Percentiles rank a stretch among this genome's conserved stretches.
Evolutionary conservation across 2,797 vertebrate species (phyloP).

Genomic region (Notolepis coatsorum): DNA sequence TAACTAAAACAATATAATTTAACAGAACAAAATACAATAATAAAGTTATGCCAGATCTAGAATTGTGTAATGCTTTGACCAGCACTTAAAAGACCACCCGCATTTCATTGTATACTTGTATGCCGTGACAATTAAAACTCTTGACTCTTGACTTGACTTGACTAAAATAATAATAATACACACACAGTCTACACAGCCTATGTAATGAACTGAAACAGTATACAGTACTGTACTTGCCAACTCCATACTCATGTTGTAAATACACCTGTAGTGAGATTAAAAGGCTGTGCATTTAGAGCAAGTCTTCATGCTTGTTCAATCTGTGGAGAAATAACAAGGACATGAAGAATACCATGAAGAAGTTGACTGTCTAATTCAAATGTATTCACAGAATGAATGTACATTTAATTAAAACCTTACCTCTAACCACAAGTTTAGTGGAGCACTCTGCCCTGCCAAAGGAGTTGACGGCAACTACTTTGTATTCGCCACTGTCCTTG

Average conservation of each 20-base stretch:
- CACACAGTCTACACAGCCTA: not conserved
- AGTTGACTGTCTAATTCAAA: not conserved
- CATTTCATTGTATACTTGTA: too few species aligned
- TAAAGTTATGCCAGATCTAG: not conserved
- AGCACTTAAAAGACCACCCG: too few species aligned
- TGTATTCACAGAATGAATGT: not conserved
- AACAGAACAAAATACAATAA: not conserved
- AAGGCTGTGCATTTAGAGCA: not conserved
- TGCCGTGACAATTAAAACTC: too few species aligned
- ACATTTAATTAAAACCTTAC: constrained; percentile 58
- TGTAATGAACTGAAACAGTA: constrained; percentile 9
- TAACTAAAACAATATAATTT: not conserved
- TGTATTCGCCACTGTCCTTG: constrained; percentile 84
- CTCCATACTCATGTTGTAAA: constrained; percentile 1
- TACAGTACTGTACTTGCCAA: not conserved
- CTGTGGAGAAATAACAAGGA: constrained; percentile 42
- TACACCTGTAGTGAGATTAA: not conserved
- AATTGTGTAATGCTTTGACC: not conserved
- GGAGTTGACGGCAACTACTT: constrained; percentile 83
- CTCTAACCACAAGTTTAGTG: constrained; percentile 82
- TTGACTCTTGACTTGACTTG: too few species aligned
- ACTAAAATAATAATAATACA: not conserved
- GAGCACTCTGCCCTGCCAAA: constrained; percentile 83
- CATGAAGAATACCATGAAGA: not conserved
- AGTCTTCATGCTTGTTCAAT: constrained; percentile 37